These are phyloP conservation scores for Phoeniculus purpureus DNA, from an alignment of 2,797 vertebrate genomes.

Conservation along the genomic window DNA sequence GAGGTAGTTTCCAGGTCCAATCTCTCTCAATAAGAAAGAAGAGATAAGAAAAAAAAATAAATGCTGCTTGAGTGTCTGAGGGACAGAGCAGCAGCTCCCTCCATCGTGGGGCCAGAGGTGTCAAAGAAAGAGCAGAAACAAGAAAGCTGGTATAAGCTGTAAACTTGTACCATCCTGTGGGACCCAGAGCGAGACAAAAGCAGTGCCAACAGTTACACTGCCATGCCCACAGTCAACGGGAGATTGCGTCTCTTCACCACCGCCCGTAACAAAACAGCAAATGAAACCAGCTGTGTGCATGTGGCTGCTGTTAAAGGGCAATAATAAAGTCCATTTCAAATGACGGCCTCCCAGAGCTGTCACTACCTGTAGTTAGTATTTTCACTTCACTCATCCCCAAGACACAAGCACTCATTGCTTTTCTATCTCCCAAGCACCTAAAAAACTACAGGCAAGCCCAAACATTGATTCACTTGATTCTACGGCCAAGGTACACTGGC, in stretches of 20 bases:
- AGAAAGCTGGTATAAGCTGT: not conserved
- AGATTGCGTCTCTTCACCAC: not conserved
- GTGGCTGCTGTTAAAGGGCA: not conserved
- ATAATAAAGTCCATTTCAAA: not conserved
- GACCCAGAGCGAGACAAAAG: not conserved
- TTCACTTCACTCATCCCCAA: not conserved
- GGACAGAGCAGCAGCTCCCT: not conserved
- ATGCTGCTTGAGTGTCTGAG: not conserved
- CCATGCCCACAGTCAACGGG: not conserved
- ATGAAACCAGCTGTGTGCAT: not conserved
- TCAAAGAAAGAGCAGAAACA: not conserved
- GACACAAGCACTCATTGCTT: not conserved
- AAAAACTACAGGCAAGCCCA: constrained; percentile 25
- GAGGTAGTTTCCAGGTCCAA: not conserved
- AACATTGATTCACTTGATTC: constrained; percentile 47
- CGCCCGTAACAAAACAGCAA: not conserved
- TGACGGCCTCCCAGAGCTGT: not conserved
- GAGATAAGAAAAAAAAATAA: not conserved
- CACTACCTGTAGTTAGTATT: not conserved
- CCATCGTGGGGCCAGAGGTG: accelerated
- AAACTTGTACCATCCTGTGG: not conserved
- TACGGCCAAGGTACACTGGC: not conserved
- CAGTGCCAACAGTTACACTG: not conserved
- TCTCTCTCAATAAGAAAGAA: not conserved
- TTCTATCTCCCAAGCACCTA: constrained; percentile 19